Evolutionary conservation across 2,797 vertebrate genomes (phyloP).

Genomic region (Sarcoramphus papa): DNA sequence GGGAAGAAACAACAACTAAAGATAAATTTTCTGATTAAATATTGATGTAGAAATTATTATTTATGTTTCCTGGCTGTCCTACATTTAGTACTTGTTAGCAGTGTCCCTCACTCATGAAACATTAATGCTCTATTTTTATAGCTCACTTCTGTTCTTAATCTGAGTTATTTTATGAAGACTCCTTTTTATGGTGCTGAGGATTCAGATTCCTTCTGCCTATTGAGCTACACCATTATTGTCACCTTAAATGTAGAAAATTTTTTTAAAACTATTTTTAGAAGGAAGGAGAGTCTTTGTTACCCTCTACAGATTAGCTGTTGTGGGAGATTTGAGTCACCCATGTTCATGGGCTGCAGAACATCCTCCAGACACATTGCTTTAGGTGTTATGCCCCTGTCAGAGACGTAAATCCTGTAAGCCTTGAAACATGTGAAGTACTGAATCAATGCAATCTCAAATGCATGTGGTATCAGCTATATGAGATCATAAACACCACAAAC

Average conservation of each 20-base stretch:
- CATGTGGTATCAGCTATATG: not conserved
- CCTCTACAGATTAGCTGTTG: not conserved
- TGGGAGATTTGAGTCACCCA: not conserved
- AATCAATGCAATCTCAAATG: not conserved
- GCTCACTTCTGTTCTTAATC: constrained; percentile 29
- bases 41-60: constrained; percentile 45
- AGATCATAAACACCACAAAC: not conserved
- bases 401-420: not conserved
- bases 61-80: constrained; percentile 47
- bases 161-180: constrained; percentile 33
- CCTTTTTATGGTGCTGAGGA: constrained; percentile 16
- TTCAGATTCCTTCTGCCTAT: constrained; percentile 18
- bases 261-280: not conserved
- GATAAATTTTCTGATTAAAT: constrained; percentile 57
- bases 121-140: constrained; percentile 54
- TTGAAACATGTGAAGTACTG: not conserved
- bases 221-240: not conserved
- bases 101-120: constrained; percentile 53
- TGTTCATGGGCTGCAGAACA: not conserved
- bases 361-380: not conserved
- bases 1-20: constrained; percentile 15
- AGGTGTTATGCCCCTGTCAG: not conserved
- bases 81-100: constrained; percentile 46
- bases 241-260: not conserved
- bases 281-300: not conserved